Conservation (phyloP, 2,113 vertebrate species). For the Phyllostomus discolor region DNA sequence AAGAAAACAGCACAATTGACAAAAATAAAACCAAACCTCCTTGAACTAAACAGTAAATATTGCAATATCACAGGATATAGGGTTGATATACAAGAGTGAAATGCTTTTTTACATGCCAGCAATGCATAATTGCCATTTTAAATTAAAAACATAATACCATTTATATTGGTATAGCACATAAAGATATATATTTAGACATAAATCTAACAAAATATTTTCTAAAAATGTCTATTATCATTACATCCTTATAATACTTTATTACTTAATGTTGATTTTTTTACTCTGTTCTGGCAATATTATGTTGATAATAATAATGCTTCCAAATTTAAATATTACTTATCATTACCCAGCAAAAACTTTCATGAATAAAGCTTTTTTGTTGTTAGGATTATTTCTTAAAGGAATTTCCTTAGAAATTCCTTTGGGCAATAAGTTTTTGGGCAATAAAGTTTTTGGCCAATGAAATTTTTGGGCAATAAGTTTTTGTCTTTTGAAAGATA, state of each 20-base stretch:
- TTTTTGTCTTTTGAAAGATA: background rate
- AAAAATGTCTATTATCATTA: background rate
- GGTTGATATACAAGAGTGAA: background rate
- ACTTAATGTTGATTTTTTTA: background rate
- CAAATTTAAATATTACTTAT: background rate
- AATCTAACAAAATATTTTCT: background rate
- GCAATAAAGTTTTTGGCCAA: no score
- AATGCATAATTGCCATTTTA: background rate
- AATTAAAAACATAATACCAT: background rate
- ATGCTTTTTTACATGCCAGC: background rate
- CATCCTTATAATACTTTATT: background rate
- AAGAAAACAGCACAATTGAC: background rate
- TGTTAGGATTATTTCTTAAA: constrained; percentile 5
- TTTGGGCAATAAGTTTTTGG: background rate
- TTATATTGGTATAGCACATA: background rate
- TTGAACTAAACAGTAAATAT: background rate
- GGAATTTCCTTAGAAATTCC: background rate
- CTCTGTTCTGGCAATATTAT: background rate
- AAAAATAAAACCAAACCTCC: background rate
- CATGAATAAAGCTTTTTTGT: background rate
- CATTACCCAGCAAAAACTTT: background rate
- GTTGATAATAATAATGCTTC: background rate
- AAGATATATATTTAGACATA: background rate
- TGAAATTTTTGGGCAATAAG: background rate
- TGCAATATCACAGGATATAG: background rate